A percentile compares a stretch with the other conserved stretches of the same genome.
Evolutionary conservation across 2,113 vertebrate genomes (phyloP).

Genomic region (Odontesthes bonariensis): DNA sequence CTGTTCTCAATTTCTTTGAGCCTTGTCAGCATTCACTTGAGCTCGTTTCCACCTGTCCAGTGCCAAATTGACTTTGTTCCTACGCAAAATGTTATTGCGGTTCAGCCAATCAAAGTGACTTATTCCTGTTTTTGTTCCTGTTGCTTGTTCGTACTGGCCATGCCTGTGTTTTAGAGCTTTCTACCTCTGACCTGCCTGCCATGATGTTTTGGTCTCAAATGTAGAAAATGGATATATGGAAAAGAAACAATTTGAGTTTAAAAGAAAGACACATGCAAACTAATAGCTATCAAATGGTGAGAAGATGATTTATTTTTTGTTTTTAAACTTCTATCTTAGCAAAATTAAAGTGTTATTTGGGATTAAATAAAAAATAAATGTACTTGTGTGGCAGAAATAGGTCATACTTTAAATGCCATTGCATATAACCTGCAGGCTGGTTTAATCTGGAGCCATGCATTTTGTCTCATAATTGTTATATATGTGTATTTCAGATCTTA

Average conservation of each 20-base stretch:
- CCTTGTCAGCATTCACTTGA: slow-evolving; percentile 4
- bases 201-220: slow-evolving; percentile 1
- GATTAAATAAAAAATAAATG: no score
- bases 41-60: slow-evolving; percentile 11
- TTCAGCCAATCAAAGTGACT: slow-evolving; percentile 2
- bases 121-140: background rate
- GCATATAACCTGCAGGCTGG: no score
- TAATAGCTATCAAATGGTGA: no score
- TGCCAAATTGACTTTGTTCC: slow-evolving; percentile 11
- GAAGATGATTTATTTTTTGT: no score
- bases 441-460: no score
- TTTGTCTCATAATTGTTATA: no score
- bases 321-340: no score
- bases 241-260: background rate
- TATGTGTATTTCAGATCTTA: no score
- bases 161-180: background rate
- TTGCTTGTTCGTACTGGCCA: background rate
- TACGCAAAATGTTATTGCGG: slow-evolving; percentile 3
- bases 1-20: background rate
- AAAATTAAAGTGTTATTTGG: no score
- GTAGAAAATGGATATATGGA: background rate
- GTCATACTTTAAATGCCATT: no score
- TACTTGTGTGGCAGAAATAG: no score
- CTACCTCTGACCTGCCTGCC: slow-evolving; percentile 7
- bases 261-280: background rate